phyloP scores from a whole-genome alignment of 2,888 invertebrate species.

The Polietes domitor region DNA sequence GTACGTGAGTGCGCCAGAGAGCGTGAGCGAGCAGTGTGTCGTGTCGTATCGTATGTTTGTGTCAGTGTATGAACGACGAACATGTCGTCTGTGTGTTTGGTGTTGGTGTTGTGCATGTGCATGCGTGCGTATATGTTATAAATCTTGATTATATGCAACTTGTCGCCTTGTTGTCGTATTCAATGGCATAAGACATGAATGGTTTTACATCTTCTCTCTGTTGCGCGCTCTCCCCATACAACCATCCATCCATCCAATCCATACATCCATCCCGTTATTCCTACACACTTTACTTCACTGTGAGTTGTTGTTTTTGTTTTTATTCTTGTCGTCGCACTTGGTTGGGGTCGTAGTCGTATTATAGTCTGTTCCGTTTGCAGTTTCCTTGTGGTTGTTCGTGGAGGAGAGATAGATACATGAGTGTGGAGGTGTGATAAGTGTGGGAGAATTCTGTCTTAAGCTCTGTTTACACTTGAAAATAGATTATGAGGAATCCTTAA shows the following conservation, averaged over 20 bases:
- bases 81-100: not conserved
- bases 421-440: not conserved
- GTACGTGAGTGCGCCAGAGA: not conserved
- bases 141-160: slow-evolving; percentile 53
- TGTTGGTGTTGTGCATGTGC: slow-evolving; percentile 11
- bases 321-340: slow-evolving; percentile 1
- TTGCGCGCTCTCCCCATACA: not conserved
- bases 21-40: not conserved
- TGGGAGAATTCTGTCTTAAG: not conserved
- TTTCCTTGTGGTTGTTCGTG: slow-evolving; percentile 7
- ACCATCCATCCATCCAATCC: not conserved
- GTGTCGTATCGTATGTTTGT: not conserved
- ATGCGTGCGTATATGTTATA: slow-evolving; percentile 48
- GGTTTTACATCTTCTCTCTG: slow-evolving; percentile 18
- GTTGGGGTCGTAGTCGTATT: not conserved
- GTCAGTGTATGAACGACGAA: not conserved
- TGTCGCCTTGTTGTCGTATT: slow-evolving; percentile 51
- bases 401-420: not conserved
- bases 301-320: slow-evolving; percentile 7
- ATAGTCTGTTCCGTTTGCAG: slow-evolving; percentile 18
- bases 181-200: slow-evolving; percentile 47
- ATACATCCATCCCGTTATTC: no score
- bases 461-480: no score
- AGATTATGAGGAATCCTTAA: no score
- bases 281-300: no score